Conservation (phyloP, 1,140 invertebrate genomes). For the Papilio dardanus region DNA sequence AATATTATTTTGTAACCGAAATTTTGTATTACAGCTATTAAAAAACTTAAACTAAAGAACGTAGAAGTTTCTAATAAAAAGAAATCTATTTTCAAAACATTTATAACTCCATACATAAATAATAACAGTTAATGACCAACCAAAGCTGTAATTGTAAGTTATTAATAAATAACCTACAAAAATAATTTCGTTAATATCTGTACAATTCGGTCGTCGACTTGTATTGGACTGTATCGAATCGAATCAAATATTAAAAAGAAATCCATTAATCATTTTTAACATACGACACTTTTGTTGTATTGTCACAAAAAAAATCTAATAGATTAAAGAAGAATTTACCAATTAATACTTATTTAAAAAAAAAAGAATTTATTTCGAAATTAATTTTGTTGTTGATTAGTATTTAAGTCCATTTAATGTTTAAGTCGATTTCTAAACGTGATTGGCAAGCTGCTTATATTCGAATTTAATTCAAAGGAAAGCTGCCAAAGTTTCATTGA, state of each 20-base stretch:
- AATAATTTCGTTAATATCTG: neutral
- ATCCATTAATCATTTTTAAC: neutral
- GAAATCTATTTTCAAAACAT: too few species aligned
- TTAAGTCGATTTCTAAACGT: neutral
- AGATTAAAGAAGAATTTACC: neutral
- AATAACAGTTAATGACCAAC: neutral
- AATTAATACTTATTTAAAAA: neutral
- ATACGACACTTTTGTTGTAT: neutral
- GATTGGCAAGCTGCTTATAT: neutral
- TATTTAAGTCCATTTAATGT: neutral
- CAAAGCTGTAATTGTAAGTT: neutral
- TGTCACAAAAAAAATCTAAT: neutral
- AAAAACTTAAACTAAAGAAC: too few species aligned
- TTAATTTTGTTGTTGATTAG: neutral
- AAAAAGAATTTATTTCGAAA: neutral
- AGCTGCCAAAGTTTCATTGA: conserved; percentile 15
- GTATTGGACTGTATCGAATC: neutral
- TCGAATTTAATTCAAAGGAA: neutral
- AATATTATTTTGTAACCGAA: too few species aligned
- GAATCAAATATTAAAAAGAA: neutral
- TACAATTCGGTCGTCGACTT: neutral
- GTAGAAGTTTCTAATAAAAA: too few species aligned
- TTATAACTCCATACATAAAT: neutral
- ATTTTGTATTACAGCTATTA: too few species aligned
- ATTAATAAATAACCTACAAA: neutral